Evolutionary conservation across 2,113 vertebrate genomes (phyloP), one percentile per base, ranked within the genome.

Genomic region (Apeltes quadracus): DNA sequence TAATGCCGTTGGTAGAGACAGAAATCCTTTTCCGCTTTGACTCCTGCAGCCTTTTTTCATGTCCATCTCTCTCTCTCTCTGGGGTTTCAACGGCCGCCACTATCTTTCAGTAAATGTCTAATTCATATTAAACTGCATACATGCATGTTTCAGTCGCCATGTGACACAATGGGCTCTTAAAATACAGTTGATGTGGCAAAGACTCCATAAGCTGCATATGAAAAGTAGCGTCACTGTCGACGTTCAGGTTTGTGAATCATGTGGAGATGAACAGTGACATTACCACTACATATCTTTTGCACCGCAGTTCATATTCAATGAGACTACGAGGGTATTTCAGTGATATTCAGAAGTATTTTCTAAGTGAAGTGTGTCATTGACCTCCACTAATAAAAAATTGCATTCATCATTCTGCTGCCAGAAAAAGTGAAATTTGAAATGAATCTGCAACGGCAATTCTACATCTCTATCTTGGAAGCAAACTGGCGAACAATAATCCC

Each of bases 51-150:
- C 14, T 77, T 48, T 66, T 84, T 69, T 81, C 41, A 53, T 70
- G 16, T 71, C 66, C 64, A 23, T 66, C 12, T 78, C 54, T 71
- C 63, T 64, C 51, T 75, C 66, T 67, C 23, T 63, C 13, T 76
- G 39, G n/a, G 22, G 23, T 76, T 66, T 3, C 36, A 67, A 62
- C 13, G 23, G 27, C 54, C 59, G 61, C 67, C 63, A 61, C 65
- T 65, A 23, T 67, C 57, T 62, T 84, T 27, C 70, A 70, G 55
- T 46, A 59, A 78, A 66, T 39, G 51, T 65, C 39, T 73, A 63
- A 75, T 72, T 79, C 66, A 68, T 75, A 72, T 77, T 84, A 62
- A 79, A 79, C 69, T 66, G 36, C 39, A 72, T 68, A 61, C 44
- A 62, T 67, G 43, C 44, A 62, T 67, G 43, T 56, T 81, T 58